Percentiles rank a stretch among this genome's conserved stretches.
These are phyloP conservation scores for Platerodrilus igneus DNA, from an alignment of 2,888 invertebrate genomes.

Conservation along the genomic window DNA sequence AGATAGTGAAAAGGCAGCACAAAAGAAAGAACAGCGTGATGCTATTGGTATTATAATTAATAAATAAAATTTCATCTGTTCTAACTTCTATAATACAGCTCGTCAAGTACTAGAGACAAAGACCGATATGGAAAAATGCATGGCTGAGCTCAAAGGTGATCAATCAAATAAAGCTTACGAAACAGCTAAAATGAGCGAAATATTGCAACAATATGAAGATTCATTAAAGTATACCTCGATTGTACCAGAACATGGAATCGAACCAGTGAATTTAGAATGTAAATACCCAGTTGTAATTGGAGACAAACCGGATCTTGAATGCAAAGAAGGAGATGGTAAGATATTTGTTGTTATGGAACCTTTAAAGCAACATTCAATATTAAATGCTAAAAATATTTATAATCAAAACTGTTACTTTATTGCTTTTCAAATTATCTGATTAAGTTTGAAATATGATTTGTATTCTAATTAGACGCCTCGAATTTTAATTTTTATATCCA, in stretches of 20 bases:
- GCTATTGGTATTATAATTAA: slow-evolving; percentile 31
- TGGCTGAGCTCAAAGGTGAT: slow-evolving; percentile 32
- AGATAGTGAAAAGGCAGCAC: slow-evolving; percentile 38
- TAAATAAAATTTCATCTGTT: background rate
- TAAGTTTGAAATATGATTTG: no score
- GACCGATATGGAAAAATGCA: slow-evolving; percentile 42
- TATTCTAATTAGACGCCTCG: no score
- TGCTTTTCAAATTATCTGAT: no score
- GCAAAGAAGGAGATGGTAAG: slow-evolving; percentile 34
- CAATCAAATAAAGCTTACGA: slow-evolving; percentile 32
- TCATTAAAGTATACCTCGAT: slow-evolving; percentile 34
- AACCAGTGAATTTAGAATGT: slow-evolving; percentile 39
- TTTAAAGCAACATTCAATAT: no score
- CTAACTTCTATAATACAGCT: background rate
- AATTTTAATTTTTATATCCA: no score
- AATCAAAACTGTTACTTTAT: no score
- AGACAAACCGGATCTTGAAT: slow-evolving; percentile 35
- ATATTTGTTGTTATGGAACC: background rate
- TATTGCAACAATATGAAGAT: slow-evolving; percentile 41
- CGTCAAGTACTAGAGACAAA: slow-evolving; percentile 29
- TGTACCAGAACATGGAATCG: slow-evolving; percentile 42
- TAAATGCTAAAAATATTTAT: no score
- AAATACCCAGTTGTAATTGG: slow-evolving; percentile 38
- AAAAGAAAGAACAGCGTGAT: slow-evolving; percentile 38
- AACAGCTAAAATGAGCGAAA: slow-evolving; percentile 28